phyloP scores from a whole-genome alignment of 1,140 invertebrate genomes.

The Bombus confusus region DNA sequence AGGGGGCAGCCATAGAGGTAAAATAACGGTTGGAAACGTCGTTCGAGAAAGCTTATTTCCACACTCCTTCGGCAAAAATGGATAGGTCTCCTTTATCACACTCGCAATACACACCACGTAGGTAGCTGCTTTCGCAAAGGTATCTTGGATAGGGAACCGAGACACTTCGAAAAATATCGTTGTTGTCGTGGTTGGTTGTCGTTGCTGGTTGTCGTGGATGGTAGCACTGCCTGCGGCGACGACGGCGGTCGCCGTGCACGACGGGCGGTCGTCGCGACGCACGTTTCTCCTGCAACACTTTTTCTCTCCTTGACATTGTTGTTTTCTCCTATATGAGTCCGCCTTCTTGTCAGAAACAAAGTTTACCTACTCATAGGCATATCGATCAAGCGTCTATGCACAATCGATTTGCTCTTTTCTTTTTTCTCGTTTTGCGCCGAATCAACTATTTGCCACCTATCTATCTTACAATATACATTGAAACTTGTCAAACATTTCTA shows the following conservation, averaged over 20 bases:
- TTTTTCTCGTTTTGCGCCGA: neutral
- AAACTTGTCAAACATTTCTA: neutral
- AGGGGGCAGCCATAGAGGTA: constrained; percentile 10
- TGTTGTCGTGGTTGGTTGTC: constrained; percentile 34
- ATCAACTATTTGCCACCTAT: neutral
- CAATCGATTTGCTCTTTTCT: neutral
- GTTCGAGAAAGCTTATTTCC: constrained; percentile 72
- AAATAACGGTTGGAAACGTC: constrained; percentile 57
- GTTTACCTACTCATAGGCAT: constrained; percentile 14
- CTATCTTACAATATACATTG: neutral
- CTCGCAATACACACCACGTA: constrained; percentile 68
- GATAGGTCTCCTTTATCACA: constrained; percentile 73
- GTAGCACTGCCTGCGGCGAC: constrained; percentile 44
- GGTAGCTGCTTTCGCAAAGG: constrained; percentile 62
- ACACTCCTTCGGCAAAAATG: constrained; percentile 71
- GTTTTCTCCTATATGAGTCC: constrained; percentile 22
- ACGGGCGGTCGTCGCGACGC: constrained; percentile 66
- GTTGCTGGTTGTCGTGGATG: constrained; percentile 21
- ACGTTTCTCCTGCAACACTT: constrained; percentile 45
- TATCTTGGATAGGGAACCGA: constrained; percentile 58
- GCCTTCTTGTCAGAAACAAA: constrained; percentile 30
- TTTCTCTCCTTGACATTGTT: constrained; percentile 24
- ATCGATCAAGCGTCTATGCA: constrained; percentile 8
- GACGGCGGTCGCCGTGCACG: constrained; percentile 52
- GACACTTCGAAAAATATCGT: constrained; percentile 69